Percentiles rank a stretch among this genome's conserved stretches.
Evolutionary conservation across 2,113 vertebrate genomes (phyloP).

Genomic region (Anarhynchus alexandrinus): DNA sequence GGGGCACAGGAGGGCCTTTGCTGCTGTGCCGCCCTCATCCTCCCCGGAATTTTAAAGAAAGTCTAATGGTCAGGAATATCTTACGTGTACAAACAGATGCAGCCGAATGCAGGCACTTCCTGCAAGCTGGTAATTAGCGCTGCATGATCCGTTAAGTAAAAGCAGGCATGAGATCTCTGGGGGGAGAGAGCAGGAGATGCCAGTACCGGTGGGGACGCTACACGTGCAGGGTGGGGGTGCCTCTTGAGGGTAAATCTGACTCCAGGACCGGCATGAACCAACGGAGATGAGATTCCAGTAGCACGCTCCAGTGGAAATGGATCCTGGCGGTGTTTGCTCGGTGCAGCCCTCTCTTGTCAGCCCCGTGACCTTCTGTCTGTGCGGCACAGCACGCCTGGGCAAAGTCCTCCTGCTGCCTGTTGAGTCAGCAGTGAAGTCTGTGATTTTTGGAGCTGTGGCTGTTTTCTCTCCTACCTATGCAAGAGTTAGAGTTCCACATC

Average conservation of each 20-base stretch:
- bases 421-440: neutral
- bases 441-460: neutral
- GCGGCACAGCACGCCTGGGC: neutral
- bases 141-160: accelerated
- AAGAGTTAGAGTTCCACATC: neutral
- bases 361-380: neutral
- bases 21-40: neutral
- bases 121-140: neutral
- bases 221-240: neutral
- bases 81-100: no score
- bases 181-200: neutral
- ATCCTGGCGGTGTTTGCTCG: neutral
- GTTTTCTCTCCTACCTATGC: neutral
- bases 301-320: neutral
- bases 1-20: neutral
- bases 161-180: neutral
- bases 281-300: neutral
- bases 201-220: neutral
- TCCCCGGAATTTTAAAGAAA: neutral
- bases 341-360: neutral
- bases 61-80: neutral
- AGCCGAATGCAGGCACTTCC: neutral
- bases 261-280: neutral
- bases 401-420: neutral
- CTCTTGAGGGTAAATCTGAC: neutral